These are phyloP conservation scores for Taurulus bubalis DNA, from an alignment of 2,113 vertebrate genomes.

Conservation along the genomic window DNA sequence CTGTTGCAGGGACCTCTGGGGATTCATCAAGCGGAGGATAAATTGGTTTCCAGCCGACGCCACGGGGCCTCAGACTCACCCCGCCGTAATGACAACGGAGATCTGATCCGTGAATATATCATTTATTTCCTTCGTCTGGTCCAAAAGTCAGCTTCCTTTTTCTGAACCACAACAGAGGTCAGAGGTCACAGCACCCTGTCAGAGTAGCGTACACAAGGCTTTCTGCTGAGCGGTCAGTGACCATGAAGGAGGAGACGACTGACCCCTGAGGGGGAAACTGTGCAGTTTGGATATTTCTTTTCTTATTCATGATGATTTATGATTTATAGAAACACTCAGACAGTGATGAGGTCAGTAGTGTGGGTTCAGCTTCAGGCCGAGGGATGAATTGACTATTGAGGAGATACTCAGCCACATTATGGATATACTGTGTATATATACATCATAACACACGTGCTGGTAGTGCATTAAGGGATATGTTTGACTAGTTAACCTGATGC, in stretches of 20 bases:
- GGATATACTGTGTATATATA: not conserved
- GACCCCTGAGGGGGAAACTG: slow-evolving; percentile 10
- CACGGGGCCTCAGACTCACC: slow-evolving; percentile 43
- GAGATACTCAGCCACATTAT: not conserved
- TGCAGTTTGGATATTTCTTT: not conserved
- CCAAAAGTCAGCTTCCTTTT: not conserved
- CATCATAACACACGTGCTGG: not conserved
- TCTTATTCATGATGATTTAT: slow-evolving; percentile 31
- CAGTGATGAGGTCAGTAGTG: slow-evolving; percentile 11
- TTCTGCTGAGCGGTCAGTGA: slow-evolving; percentile 4
- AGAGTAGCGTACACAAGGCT: not conserved
- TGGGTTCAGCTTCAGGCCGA: not conserved
- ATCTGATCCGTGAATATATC: slow-evolving; percentile 6
- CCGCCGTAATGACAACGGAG: slow-evolving; percentile 3
- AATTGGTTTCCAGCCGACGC: slow-evolving; percentile 70
- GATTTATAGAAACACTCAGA: not conserved
- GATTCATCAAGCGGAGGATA: slow-evolving; percentile 65
- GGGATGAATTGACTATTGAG: not conserved
- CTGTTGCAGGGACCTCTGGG: slow-evolving; percentile 61
- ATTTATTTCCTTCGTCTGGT: slow-evolving; percentile 4
- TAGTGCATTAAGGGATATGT: not conserved
- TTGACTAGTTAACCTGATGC: too few relatives aligned
- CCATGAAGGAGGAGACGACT: not conserved
- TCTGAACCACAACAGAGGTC: slow-evolving; percentile 3
- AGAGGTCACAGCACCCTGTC: slow-evolving; percentile 5